These are phyloP conservation scores for Thymelicus sylvestris DNA, from an alignment of 2,888 invertebrate species.

Conservation along the genomic window DNA sequence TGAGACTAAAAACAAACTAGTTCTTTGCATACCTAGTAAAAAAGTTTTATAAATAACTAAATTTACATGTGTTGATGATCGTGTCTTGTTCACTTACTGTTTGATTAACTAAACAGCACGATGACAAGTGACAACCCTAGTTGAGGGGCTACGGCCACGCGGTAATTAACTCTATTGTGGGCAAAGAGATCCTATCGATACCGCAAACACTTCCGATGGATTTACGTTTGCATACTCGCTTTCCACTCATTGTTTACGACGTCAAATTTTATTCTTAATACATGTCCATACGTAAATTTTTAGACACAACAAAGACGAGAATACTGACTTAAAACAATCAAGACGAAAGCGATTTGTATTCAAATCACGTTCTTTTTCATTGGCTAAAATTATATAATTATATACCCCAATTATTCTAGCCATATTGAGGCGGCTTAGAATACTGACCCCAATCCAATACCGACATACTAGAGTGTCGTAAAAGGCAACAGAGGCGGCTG, in stretches of 20 bases:
- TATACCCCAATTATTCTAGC: background rate
- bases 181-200: constrained; percentile 72
- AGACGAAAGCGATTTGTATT: background rate
- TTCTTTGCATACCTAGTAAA: too few species aligned
- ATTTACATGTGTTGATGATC: too few species aligned
- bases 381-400: background rate
- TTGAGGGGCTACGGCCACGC: constrained; percentile 48
- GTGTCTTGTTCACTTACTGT: too few species aligned
- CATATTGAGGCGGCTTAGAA: too few species aligned
- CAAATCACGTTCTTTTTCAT: constrained; percentile 1
- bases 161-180: constrained; percentile 82
- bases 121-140: constrained; percentile 24
- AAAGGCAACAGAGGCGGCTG: too few species aligned
- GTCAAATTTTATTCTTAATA: constrained; percentile 41
- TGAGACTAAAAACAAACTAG: too few species aligned
- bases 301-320: constrained; percentile 18
- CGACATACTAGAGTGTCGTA: too few species aligned
- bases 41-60: too few species aligned
- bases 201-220: constrained; percentile 78
- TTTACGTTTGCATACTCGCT: constrained; percentile 69
- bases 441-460: too few species aligned
- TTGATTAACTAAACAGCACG: background rate
- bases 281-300: constrained; percentile 29
- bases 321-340: constrained; percentile 2
- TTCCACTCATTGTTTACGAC: constrained; percentile 72